phyloP scores from a whole-genome alignment of 2,797 vertebrate genomes.

The Molossus molossus region DNA sequence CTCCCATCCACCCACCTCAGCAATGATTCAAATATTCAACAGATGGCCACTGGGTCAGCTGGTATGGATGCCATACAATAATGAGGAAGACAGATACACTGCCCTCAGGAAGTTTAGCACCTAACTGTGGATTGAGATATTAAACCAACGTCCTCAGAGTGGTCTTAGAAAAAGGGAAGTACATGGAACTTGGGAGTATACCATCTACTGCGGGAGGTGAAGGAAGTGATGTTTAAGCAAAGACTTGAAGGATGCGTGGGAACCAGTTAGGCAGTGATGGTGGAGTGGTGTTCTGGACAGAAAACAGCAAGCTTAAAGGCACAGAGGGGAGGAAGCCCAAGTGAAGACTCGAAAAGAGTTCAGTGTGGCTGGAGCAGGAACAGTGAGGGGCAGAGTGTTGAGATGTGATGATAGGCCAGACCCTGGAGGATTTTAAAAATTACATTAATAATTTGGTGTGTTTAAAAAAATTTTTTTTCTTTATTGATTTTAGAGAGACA shows the following conservation, averaged over 20 bases:
- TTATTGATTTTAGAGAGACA: no score
- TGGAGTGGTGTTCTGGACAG: neutral
- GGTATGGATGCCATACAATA: neutral
- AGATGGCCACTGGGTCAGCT: neutral
- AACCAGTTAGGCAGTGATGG: neutral
- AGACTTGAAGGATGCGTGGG: slow-evolving; percentile 40
- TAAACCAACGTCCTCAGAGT: neutral
- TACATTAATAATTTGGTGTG: neutral
- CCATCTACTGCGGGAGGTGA: neutral
- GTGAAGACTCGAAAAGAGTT: neutral
- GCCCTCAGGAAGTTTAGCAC: slow-evolving; percentile 10
- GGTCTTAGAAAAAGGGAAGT: slow-evolving; percentile 31
- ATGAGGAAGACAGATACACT: neutral
- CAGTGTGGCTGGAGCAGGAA: neutral
- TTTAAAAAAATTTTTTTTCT: neutral
- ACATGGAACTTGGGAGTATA: neutral
- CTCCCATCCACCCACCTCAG: neutral
- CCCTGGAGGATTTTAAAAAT: neutral
- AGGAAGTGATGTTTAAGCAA: slow-evolving; percentile 24
- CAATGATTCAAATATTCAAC: neutral
- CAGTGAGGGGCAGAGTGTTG: neutral
- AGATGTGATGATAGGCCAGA: neutral
- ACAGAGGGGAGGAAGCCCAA: neutral
- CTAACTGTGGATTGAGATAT: neutral
- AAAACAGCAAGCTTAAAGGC: neutral